phyloP scores from a whole-genome alignment of 1,140 invertebrate genomes.

The Oscheius sp. region DNA sequence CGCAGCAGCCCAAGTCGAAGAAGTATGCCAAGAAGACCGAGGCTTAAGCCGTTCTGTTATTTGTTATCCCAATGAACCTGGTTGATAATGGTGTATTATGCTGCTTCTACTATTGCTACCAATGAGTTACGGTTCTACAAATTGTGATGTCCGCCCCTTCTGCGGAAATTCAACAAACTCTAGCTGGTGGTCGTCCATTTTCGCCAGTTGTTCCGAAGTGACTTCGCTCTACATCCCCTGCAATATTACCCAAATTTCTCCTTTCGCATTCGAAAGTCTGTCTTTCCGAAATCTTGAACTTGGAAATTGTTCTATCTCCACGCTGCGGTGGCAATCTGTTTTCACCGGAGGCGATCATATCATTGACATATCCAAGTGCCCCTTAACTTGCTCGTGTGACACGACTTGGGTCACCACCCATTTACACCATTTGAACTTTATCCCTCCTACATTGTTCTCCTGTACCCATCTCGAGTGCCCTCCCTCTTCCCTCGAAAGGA shows the following conservation, averaged over 20 bases:
- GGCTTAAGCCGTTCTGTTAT: slow-evolving; percentile 12
- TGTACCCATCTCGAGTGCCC: not conserved
- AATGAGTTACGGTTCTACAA: not conserved
- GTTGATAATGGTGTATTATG: slow-evolving; percentile 4
- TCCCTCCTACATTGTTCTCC: not conserved
- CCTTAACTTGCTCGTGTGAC: slow-evolving; percentile 4
- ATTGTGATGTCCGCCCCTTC: not conserved
- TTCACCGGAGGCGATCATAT: not conserved
- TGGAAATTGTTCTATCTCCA: not conserved
- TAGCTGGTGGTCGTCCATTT: not conserved
- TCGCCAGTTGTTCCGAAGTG: not conserved
- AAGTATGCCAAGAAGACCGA: slow-evolving; percentile 15
- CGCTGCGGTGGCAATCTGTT: slow-evolving; percentile 1
- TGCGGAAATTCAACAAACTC: not conserved
- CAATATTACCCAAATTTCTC: not conserved
- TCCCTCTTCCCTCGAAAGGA: not conserved
- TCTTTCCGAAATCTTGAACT: not conserved
- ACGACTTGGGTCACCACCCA: not conserved
- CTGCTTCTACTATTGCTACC: not conserved
- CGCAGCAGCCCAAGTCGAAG: slow-evolving; percentile 18
- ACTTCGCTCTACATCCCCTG: not conserved
- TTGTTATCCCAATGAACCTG: not conserved
- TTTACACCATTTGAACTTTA: not conserved
- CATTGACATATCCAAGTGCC: slow-evolving; percentile 2
- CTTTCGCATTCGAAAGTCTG: not conserved